Conservation (phyloP, 2,113 vertebrate genomes). For the Pachycephala philippinensis region DNA sequence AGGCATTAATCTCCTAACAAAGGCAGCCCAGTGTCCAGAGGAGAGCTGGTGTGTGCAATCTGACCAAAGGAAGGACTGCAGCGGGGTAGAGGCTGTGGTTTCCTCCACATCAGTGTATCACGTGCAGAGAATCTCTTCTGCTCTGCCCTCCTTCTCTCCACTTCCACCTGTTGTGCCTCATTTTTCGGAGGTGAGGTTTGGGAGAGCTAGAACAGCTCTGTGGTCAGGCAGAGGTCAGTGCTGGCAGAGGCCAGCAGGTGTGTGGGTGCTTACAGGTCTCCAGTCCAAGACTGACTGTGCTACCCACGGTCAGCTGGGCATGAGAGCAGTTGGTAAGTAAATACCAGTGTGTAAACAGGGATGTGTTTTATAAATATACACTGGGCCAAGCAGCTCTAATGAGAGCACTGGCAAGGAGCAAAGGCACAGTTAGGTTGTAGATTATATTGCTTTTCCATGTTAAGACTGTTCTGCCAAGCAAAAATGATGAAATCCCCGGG, state of each 20-base stretch:
- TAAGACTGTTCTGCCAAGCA: neutral
- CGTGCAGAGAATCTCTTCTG: neutral
- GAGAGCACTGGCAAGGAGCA: neutral
- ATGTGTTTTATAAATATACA: neutral
- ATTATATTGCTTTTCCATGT: neutral
- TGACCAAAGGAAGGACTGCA: neutral
- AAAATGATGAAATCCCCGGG: neutral
- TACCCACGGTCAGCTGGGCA: neutral
- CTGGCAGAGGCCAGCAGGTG: neutral
- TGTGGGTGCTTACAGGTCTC: neutral
- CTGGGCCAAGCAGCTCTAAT: neutral
- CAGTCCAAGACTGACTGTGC: neutral
- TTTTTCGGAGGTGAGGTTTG: neutral
- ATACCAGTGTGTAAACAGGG: neutral
- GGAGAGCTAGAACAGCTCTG: neutral
- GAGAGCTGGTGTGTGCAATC: neutral
- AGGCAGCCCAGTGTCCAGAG: neutral
- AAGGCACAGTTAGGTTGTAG: neutral
- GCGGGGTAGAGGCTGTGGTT: rapidly evolving
- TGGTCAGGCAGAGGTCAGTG: neutral
- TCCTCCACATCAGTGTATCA: neutral
- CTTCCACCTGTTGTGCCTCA: neutral
- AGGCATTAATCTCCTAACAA: neutral
- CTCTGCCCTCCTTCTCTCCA: neutral
- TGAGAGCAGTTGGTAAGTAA: neutral